Base-by-base conservation (phyloP, 2,113 vertebrate species). In the Callocephalon fimbriatum region DNA sequence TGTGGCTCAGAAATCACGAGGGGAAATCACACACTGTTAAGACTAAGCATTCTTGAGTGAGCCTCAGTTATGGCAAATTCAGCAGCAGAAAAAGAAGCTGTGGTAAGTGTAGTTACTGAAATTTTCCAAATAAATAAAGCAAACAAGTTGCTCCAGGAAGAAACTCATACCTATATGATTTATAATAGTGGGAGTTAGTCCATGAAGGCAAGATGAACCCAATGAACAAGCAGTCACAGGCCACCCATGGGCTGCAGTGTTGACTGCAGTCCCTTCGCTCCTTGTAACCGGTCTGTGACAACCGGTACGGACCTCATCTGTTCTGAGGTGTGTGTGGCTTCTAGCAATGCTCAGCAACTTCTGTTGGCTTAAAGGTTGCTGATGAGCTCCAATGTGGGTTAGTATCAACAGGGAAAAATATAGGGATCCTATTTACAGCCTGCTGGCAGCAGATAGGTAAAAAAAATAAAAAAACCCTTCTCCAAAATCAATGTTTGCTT, bases 121-220 rank as follows among this genome's bases (percentile, higher is more conserved):
- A 98, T 98, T 98, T 98, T 98, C 98, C 98, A 98, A 98, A 98
- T 98, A 98, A 98, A 98, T 97, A 98, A 95, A 97, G 97, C 97
- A 98, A 98, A 98, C 97, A 98, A 98, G 96, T 98, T 96, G 97
- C 97, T 98, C 94, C 97, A 98, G 98, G 96, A 97, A 97, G 97
- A 97, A 97, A 96, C 90, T 95, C 86, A 93, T 97, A 96, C 97
- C 97, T 97, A 96, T 97, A 96, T 98, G 97, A 98, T 98, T 98
- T 98, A 98, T 98, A 92, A 77, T 4, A 90, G 90, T 56, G 88
- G 94, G 91, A 97, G 58, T 15, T 79, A 79, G 96, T 96, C 96
- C 95, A 86, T 3, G 94, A 94, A 97, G 95, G 86, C 95, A 91
- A 94, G 93, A 96, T 88, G 93, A 97, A 96, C 92, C 82, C 85